These are phyloP conservation scores for Tetragonula clypearis DNA, from an alignment of 1,140 invertebrate genomes.

Conservation along the genomic window DNA sequence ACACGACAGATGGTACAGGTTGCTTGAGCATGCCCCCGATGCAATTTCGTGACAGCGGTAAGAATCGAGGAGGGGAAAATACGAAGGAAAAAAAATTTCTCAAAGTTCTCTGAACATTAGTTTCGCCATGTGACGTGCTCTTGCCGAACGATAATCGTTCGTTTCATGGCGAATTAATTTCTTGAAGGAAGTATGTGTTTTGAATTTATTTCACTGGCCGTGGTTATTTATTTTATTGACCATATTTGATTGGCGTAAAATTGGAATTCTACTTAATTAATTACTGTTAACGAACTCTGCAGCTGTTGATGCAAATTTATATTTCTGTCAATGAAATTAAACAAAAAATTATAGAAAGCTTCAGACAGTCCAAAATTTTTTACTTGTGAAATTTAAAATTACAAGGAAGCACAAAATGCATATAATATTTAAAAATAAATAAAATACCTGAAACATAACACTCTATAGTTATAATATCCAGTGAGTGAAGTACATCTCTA, in stretches of 20 bases:
- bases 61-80: slow-evolving; percentile 17
- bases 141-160: not conserved
- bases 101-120: slow-evolving; percentile 14
- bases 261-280: not conserved
- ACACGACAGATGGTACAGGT: slow-evolving; percentile 64
- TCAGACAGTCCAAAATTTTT: too few species aligned
- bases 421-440: too few species aligned
- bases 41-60: slow-evolving; percentile 53
- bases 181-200: too few species aligned
- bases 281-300: too few species aligned
- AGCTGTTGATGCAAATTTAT: too few species aligned
- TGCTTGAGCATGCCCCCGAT: slow-evolving; percentile 49
- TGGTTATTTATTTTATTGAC: not conserved
- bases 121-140: not conserved
- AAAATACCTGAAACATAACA: too few species aligned
- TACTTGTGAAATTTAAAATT: too few species aligned
- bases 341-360: too few species aligned
- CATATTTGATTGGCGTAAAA: not conserved
- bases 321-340: too few species aligned
- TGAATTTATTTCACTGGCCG: not conserved
- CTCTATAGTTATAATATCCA: too few species aligned
- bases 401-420: too few species aligned
- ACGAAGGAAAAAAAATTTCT: slow-evolving; percentile 10
- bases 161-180: not conserved
- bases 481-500: too few species aligned